These are phyloP conservation scores for Phengaris alcon DNA, from an alignment of 2,888 invertebrate genomes.

Conservation along the genomic window DNA sequence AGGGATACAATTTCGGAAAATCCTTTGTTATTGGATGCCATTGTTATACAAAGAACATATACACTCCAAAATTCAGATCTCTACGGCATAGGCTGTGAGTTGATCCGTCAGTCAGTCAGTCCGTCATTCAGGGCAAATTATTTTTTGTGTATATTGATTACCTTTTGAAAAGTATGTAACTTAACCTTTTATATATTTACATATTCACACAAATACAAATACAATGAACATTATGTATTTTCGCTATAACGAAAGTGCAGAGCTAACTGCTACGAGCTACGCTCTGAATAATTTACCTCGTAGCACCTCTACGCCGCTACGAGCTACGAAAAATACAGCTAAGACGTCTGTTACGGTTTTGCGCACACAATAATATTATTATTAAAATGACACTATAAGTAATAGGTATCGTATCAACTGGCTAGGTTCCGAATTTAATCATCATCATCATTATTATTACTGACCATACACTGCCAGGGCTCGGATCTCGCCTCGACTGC, in stretches of 20 bases:
- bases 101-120: background rate
- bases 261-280: background rate
- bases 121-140: background rate
- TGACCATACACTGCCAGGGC: no score
- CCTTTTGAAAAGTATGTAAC: background rate
- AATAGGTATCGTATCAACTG: no score
- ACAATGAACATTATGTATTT: background rate
- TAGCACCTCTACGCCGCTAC: slow-evolving; percentile 5
- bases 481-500: no score
- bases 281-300: background rate
- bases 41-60: no score
- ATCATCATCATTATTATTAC: no score
- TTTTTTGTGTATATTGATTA: background rate
- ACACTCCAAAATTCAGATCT: no score
- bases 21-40: no score
- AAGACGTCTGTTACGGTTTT: background rate
- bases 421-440: no score
- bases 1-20: no score
- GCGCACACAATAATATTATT: background rate
- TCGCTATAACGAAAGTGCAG: background rate
- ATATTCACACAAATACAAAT: background rate
- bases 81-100: no score
- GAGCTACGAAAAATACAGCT: background rate
- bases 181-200: background rate
- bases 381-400: background rate